Evolutionary conservation across 2,888 invertebrate genomes (phyloP).

Genomic region (Chrysolina americana): DNA sequence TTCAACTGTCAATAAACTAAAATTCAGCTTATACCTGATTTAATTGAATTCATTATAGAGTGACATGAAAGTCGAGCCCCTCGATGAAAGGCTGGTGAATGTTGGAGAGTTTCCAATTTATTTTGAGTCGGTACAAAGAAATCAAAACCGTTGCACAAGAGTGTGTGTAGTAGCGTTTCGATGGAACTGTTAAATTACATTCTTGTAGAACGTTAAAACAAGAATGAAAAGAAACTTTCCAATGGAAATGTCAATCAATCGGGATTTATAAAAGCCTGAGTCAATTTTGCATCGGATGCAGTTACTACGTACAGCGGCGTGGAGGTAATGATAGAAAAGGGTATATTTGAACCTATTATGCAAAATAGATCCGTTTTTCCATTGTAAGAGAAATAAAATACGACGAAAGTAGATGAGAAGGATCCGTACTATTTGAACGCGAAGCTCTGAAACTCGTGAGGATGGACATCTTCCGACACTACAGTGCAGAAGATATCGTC

Average conservation of each 20-base stretch:
- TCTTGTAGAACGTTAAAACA: constrained; percentile 58
- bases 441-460: too few relatives aligned
- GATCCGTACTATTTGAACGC: too few relatives aligned
- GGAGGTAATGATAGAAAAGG: neutral
- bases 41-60: constrained; percentile 51
- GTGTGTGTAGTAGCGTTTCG: constrained; percentile 50
- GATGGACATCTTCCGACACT: too few relatives aligned
- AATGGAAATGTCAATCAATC: constrained; percentile 48
- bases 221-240: constrained; percentile 56
- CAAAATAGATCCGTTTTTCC: too few relatives aligned
- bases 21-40: constrained; percentile 43
- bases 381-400: too few relatives aligned
- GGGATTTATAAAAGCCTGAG: constrained; percentile 23
- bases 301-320: constrained; percentile 12
- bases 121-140: constrained; percentile 48
- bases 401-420: too few relatives aligned
- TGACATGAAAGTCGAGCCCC: constrained; percentile 47
- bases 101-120: constrained; percentile 54
- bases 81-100: constrained; percentile 41
- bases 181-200: constrained; percentile 59
- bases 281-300: constrained; percentile 38
- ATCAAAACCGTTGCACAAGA: constrained; percentile 52
- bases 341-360: too few relatives aligned
- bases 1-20: constrained; percentile 45
- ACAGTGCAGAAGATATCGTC: too few relatives aligned